Evolutionary conservation across 2,113 vertebrate species (phyloP).

Genomic region (Callithrix jacchus): DNA sequence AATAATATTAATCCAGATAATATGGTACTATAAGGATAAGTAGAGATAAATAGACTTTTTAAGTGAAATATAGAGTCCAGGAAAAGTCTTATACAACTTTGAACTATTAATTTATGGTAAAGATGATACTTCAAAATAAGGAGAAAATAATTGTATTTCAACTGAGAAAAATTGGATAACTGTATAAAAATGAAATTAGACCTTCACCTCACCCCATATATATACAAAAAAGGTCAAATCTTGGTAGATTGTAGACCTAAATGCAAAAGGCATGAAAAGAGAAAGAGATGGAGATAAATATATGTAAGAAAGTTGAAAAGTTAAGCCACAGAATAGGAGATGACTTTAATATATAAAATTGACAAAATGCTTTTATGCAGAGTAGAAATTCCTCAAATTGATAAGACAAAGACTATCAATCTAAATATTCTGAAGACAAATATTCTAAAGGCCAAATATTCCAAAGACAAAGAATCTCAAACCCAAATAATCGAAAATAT

Average conservation of each 20-base stretch:
- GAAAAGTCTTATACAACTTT: not conserved
- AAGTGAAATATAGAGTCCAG: not conserved
- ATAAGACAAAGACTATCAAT: not conserved
- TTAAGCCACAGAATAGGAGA: not conserved
- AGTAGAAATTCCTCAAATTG: not conserved
- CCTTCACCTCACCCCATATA: not conserved
- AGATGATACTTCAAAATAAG: not conserved
- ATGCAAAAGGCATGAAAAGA: not conserved
- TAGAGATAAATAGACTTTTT: not conserved
- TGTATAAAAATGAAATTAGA: not conserved
- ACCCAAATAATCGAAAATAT: not conserved
- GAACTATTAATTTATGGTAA: not conserved
- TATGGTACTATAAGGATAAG: not conserved
- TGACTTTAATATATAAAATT: not conserved
- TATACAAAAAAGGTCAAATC: not conserved
- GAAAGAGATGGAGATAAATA: not conserved
- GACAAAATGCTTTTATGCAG: not conserved
- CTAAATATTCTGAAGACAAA: not conserved
- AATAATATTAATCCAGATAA: not conserved
- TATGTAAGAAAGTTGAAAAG: not conserved
- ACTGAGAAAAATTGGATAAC: not conserved
- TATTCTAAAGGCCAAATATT: too few relatives aligned
- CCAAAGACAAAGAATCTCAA: not conserved
- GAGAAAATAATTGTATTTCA: not conserved
- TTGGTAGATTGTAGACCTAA: not conserved